Conservation (phyloP, 2,888 invertebrate genomes). For the Andrena praecox region DNA sequence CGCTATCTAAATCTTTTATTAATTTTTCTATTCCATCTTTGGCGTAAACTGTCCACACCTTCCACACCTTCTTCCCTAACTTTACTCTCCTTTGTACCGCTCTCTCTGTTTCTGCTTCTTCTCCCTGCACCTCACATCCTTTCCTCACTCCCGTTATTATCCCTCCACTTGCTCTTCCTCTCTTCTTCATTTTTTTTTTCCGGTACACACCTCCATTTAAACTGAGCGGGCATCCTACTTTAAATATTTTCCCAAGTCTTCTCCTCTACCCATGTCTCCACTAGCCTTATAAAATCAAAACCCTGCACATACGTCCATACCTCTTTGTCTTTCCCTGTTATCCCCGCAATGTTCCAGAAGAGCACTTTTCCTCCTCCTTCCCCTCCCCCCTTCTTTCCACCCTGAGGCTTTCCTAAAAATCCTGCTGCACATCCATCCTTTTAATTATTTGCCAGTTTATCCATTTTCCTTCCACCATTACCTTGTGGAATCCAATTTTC, state of each 20-base stretch:
- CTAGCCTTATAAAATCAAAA: not conserved
- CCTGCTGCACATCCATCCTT: not conserved
- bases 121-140: not conserved
- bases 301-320: not conserved
- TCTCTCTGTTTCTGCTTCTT: not conserved
- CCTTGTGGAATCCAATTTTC: too few relatives aligned
- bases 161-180: not conserved
- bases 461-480: not conserved
- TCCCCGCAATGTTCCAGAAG: too few relatives aligned
- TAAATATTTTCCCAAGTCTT: not conserved
- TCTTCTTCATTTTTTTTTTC: not conserved
- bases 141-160: not conserved
- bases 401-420: not conserved
- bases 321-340: too few relatives aligned
- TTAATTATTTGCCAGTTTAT: not conserved
- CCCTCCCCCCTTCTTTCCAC: not conserved
- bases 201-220: not conserved
- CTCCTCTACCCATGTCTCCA: not conserved
- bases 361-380: not conserved
- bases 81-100: not conserved
- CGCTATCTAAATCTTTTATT: too few relatives aligned
- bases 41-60: not conserved
- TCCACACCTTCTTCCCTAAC: too few relatives aligned
- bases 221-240: not conserved
- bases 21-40: not conserved